Evolutionary conservation across 2,888 invertebrate species (phyloP).

Genomic region (Mechanitis messenoides): DNA sequence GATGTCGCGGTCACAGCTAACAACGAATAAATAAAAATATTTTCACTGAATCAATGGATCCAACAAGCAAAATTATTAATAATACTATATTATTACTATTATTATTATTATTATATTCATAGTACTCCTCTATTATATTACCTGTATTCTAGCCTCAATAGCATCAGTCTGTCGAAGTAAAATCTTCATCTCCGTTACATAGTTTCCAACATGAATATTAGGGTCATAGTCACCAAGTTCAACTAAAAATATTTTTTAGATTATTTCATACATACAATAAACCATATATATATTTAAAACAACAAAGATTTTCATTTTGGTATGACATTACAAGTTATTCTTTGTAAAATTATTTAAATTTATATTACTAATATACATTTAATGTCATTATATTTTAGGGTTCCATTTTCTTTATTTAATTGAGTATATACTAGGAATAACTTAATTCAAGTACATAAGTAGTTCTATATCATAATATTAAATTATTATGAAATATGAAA

Average conservation of each 20-base stretch:
- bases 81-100: neutral
- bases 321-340: too few relatives aligned
- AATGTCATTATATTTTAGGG: neutral
- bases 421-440: too few relatives aligned
- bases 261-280: too few relatives aligned
- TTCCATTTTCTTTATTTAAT: too few relatives aligned
- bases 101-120: neutral
- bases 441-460: too few relatives aligned
- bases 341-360: neutral
- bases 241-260: conserved; percentile 75
- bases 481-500: conserved; percentile 1
- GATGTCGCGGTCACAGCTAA: too few relatives aligned
- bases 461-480: neutral
- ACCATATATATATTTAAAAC: too few relatives aligned
- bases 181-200: conserved; percentile 93
- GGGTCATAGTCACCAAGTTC: conserved; percentile 97
- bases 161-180: conserved; percentile 93
- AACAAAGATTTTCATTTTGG: too few relatives aligned
- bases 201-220: conserved; percentile 90
- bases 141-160: conserved; percentile 95
- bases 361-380: conserved; percentile 1
- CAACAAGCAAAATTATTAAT: neutral
- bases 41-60: too few relatives aligned
- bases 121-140: conserved; percentile 27
- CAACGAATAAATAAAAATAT: too few relatives aligned